Base-by-base conservation (phyloP, 2,113 vertebrate species). In the Camelus bactrianus region DNA sequence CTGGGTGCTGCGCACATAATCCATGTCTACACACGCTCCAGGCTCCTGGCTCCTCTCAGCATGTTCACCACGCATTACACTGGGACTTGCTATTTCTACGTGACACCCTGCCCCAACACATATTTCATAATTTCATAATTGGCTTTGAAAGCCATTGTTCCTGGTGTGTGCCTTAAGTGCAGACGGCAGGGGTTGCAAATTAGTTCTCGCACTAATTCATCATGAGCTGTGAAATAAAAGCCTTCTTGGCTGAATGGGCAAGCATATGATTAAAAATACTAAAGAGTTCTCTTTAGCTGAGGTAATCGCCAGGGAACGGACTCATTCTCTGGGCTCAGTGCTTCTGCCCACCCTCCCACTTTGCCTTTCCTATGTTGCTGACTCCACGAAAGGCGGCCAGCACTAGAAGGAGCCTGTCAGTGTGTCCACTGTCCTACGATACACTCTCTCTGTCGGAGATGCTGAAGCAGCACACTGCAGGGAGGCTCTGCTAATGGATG, bases 181-280 rank as follows among this genome's bases (percentile, higher is more conserved):
- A 87, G 35, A 58, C 54, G 79, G 54, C 32, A n/a, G 24, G 48
- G 46, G 67, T 58, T 96, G 79, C 35, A 95, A 97, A 93, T 58
- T 89, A 52, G 35, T 94, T 90, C 91, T 95, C 90, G 84, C 80
- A 82, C 62, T 65, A 46, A 94, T 97, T 98, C 54, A 95, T 97
- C 97, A 97, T 84, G 75, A 96, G 77, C 75, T 94, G 1, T 81
- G 54, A 98, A 96, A 98, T 94, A 95, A 98, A 98, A 87, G 69
- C 9, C 8, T 89, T 94, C 94, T 96, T 93, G 97, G 76, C 75
- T 87, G 75, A 98, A 93, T 62, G 52, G 54, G 46, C 11, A 64
- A 24, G 35, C 16, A 19, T 50, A 62, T 69, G 6, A 3, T 92
- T 90, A 96, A n/a, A 95, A 70, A 92, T 81, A 58, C 75, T 94